Conservation (phyloP, 2,113 vertebrate species). For the Buteo buteo region DNA sequence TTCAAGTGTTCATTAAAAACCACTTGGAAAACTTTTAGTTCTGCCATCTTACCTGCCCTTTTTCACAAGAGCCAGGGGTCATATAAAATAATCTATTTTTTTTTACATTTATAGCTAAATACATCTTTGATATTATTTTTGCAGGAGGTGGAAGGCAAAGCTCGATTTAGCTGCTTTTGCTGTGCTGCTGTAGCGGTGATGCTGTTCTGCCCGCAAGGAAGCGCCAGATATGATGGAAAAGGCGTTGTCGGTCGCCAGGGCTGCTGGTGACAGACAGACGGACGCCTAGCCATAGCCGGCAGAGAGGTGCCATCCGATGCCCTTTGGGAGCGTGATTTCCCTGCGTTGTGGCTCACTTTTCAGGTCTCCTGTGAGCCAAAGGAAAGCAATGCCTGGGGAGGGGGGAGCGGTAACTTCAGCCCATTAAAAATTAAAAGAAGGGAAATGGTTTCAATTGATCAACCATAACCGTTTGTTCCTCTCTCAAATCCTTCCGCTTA, state of each 20-base stretch:
- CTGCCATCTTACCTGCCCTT: neutral
- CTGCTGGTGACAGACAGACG: neutral
- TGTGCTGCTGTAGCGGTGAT: rapidly evolving
- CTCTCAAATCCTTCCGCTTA: neutral
- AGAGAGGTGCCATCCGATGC: neutral
- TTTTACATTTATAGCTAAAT: neutral
- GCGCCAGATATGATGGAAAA: rapidly evolving
- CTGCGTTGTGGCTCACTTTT: rapidly evolving
- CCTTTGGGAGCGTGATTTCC: neutral
- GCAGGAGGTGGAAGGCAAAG: neutral
- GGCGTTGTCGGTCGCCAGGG: neutral
- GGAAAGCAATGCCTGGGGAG: neutral
- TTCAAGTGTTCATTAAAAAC: neutral
- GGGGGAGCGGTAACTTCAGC: neutral
- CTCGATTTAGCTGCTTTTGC: neutral
- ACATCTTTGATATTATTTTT: rapidly evolving
- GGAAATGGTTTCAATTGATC: constrained; percentile 50
- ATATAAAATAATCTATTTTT: rapidly evolving
- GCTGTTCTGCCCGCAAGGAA: rapidly evolving
- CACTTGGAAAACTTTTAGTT: rapidly evolving
- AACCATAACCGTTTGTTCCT: neutral
- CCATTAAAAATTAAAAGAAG: constrained; percentile 52
- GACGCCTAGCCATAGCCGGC: neutral
- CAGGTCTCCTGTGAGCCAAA: neutral
- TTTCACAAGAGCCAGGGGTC: neutral